Evolutionary conservation across 2,888 invertebrate genomes (phyloP).

Genomic region (Sycophila texana): DNA sequence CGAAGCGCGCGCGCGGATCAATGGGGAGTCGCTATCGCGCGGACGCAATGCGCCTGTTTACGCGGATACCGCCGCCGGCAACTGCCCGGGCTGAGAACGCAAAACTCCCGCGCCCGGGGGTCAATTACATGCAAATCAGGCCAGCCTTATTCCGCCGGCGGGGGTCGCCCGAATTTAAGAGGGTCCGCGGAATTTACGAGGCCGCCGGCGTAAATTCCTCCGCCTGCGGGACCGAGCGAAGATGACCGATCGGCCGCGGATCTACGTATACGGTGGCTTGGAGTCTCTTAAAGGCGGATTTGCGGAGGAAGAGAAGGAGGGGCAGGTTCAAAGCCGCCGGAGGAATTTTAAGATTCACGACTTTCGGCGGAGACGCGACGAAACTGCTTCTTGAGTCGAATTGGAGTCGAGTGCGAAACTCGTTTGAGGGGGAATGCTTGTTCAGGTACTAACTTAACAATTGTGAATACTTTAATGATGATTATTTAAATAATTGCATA

Average conservation of each 20-base stretch:
- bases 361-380: too few relatives aligned
- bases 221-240: not conserved
- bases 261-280: not conserved
- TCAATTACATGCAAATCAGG: conserved; percentile 60
- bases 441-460: too few relatives aligned
- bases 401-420: too few relatives aligned
- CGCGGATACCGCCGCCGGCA: conserved; percentile 28
- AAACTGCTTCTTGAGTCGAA: too few relatives aligned
- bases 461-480: too few relatives aligned
- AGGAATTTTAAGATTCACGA: too few relatives aligned
- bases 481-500: too few relatives aligned
- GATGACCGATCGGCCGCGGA: conserved; percentile 12
- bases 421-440: too few relatives aligned
- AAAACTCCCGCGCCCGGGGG: not conserved
- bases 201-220: too few relatives aligned
- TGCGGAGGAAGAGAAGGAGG: too few relatives aligned
- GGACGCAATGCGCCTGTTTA: not conserved
- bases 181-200: conserved; percentile 6
- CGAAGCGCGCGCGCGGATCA: not conserved
- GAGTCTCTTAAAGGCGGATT: not conserved
- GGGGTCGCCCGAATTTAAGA: not conserved
- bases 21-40: too few relatives aligned
- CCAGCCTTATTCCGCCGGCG: conserved; percentile 47
- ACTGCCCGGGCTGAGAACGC: not conserved
- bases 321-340: too few relatives aligned